Evolutionary conservation across 2,113 vertebrate species (phyloP).

Genomic region (Triplophysa tibetana): DNA sequence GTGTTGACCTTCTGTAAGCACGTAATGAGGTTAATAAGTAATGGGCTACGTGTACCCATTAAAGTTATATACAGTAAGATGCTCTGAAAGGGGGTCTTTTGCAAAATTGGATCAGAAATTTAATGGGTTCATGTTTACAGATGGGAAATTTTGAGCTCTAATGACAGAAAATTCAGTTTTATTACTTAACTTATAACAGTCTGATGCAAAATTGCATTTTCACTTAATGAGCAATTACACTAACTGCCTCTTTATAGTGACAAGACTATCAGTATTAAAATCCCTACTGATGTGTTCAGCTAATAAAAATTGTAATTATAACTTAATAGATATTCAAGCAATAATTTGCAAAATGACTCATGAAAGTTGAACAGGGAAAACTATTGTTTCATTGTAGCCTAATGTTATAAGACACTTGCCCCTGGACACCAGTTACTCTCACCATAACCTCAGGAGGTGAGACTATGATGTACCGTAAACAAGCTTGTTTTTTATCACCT

Average conservation of each 20-base stretch:
- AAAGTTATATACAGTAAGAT: neutral
- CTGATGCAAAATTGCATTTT: neutral
- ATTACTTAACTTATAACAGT: constrained; percentile 15
- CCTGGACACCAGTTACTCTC: neutral
- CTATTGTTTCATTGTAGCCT: neutral
- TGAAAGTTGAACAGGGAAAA: neutral
- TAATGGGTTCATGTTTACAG: neutral
- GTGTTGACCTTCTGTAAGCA: neutral
- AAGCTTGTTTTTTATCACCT: neutral
- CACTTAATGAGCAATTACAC: constrained; percentile 13
- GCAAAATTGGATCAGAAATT: neutral
- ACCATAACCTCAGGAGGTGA: neutral
- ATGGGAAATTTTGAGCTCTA: neutral
- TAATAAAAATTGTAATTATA: neutral
- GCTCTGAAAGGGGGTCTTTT: neutral
- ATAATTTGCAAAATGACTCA: neutral
- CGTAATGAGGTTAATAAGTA: too few relatives aligned
- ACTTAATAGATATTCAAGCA: neutral
- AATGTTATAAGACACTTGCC: neutral
- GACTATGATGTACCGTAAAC: neutral
- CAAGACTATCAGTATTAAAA: constrained; percentile 2
- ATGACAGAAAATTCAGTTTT: constrained; percentile 22
- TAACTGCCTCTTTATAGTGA: neutral
- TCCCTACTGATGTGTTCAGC: neutral
- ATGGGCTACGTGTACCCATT: neutral